Evolutionary conservation across 1,140 invertebrate species (phyloP), one percentile per base, ranked within the genome.

Genomic region (Brachionus angularis): DNA sequence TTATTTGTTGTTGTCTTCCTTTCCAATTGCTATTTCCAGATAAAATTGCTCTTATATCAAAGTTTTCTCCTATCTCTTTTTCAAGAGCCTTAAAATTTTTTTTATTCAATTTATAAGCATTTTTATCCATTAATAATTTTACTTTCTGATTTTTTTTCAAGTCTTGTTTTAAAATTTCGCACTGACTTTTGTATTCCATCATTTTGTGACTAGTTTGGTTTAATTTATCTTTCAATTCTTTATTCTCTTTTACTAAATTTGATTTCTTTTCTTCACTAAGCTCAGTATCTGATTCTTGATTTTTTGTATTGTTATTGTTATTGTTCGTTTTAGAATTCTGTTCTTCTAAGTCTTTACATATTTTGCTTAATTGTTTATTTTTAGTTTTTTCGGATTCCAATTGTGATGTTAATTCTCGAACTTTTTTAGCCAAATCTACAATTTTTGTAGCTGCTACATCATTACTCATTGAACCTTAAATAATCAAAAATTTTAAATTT

Each of bases 381-480:
- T 78, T 79, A 10, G 78, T 80, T 69, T 74, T 78, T 71, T 82
- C 79, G 16, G 74, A 74, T 73, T 82, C 80, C 31, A 80, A 64
- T 55, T 80, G 78, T 27, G 80, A 74, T 16, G 75, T 80, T 72
- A 80, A 73, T 61, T 82, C 79, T 18, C 80, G 72, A 10, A 80
- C 73, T 74, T 80, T 80, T 64, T 81, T 82, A 5, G 79, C 80
- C 10, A 82, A 73, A 70, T 82, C 80, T 2, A 82, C 78, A 53
- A 82, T 81, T 70, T 81, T 82, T 14, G 76, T 76, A 7, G 79
- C 79, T 53, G 79, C 80, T 29, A 77, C 78, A 21, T 80, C 73
- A 36, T 50, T 70, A n/a, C n/a, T 71, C 71, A 31, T 72, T 1
- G 39, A 27, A 33, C 74, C 74, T 64, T 53, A 53, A 39, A 29